Evolutionary conservation across 1,140 invertebrate genomes (phyloP), one percentile per base, ranked within the genome.

Genomic region (Augochlora pura): DNA sequence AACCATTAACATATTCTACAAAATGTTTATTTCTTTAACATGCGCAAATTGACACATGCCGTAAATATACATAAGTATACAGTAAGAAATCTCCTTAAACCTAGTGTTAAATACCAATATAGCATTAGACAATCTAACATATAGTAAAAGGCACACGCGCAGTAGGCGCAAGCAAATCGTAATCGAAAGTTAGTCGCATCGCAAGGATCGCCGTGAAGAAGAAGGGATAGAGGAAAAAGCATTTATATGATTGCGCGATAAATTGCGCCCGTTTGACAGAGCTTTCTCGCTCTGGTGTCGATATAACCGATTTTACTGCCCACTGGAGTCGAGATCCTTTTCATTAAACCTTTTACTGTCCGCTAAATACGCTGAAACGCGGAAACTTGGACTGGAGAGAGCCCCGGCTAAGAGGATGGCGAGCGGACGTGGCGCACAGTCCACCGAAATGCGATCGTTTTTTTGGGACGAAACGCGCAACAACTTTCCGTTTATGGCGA

Each of bases 261-360:
- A 85, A 85, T 81, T 74, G 49, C 82, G 65, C 65, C 70, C 77
- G 54, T 67, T 83, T 81, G 69, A 83, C 21, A 64, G 84, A 87
- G 80, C 77, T 80, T 69, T 77, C 60, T 85, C 83, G 77, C 67
- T 70, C 60, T 60, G 23, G 65, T 72, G 73, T 83, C 89, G 86
- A 88, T 90, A 82, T 80, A 87, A 86, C 77, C 70, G 80, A 86
- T 84, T 90, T 90, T 90, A 90, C 81, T 89, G 88, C 84, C 82
- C 69, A 81, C 78, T 84, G 72, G 83, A 83, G 82, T 81, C 80
- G 82, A 83, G 85, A 82, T 84, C 85, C 83, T 83, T 89, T 90
- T 90, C 87, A 90, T 89, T 89, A 90, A 82, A 84, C 82, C 82
- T 82, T 90, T 90, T 90, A 90, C 85, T 89, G 82, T 81, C 83